phyloP scores from a whole-genome alignment of 2,888 invertebrate genomes.

The Myathropa florea region DNA sequence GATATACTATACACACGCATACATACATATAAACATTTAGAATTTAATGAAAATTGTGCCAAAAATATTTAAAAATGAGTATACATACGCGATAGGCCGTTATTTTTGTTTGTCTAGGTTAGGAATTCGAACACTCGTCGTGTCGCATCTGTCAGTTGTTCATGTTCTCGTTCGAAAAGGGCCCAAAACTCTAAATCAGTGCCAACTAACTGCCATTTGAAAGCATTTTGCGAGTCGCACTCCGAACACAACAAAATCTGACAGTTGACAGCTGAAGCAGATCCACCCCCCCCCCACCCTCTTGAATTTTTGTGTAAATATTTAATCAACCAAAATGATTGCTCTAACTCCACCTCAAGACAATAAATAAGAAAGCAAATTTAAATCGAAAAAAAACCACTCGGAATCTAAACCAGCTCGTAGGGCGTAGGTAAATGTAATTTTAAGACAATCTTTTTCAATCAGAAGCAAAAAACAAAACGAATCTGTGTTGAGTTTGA shows the following conservation, averaged over 20 bases:
- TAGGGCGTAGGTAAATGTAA: background rate
- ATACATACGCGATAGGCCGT: slow-evolving; percentile 28
- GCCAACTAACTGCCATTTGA: background rate
- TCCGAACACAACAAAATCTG: background rate
- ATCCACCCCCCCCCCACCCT: background rate
- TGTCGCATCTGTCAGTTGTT: background rate
- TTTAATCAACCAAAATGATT: background rate
- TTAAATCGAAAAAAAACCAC: background rate
- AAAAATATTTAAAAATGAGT: slow-evolving; percentile 64
- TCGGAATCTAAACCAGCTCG: background rate
- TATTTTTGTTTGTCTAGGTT: slow-evolving; percentile 55
- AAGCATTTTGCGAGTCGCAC: background rate
- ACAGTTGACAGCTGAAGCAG: background rate
- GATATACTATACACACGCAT: slow-evolving; percentile 39
- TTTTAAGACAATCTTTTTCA: background rate
- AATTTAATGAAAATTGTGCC: slow-evolving; percentile 69
- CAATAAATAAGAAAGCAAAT: background rate
- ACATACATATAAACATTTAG: slow-evolving; percentile 27
- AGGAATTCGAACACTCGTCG: slow-evolving; percentile 8
- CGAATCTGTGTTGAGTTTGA: background rate
- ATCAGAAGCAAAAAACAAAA: slow-evolving; percentile 23
- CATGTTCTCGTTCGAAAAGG: too few relatives aligned
- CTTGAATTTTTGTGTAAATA: background rate
- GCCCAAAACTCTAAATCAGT: too few relatives aligned
- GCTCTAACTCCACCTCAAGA: background rate